phyloP scores from a whole-genome alignment of 2,888 invertebrate species.

The Rosalia funebris region DNA sequence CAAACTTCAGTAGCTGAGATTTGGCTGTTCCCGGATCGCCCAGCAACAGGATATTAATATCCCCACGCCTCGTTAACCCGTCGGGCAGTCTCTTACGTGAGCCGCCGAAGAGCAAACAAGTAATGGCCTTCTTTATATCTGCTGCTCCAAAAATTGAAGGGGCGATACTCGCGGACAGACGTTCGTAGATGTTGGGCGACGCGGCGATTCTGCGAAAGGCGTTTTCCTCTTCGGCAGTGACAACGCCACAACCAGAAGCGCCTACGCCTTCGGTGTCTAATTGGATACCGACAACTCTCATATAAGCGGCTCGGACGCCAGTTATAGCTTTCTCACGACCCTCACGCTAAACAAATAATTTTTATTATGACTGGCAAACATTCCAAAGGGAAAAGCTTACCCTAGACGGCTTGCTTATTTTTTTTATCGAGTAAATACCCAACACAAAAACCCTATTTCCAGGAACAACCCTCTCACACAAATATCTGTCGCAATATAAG shows the following conservation, averaged over 20 bases:
- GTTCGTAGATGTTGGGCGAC: constrained; percentile 87
- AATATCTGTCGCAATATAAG: constrained; percentile 90
- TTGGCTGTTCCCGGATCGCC: constrained; percentile 99
- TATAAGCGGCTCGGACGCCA: constrained; percentile 93
- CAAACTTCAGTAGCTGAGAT: constrained; percentile 96
- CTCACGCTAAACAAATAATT: constrained; percentile 67
- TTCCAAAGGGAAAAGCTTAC: too few species aligned
- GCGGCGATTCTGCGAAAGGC: constrained; percentile 85
- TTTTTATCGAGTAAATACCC: constrained; percentile 97
- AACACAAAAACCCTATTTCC: constrained; percentile 93
- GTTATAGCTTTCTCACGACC: constrained; percentile 82
- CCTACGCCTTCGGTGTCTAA: constrained; percentile 85
- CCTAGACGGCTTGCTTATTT: constrained; percentile 73
- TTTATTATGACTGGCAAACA: too few species aligned
- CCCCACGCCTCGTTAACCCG: constrained; percentile 93
- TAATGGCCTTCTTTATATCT: constrained; percentile 97
- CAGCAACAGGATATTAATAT: constrained; percentile 92
- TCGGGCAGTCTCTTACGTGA: constrained; percentile 86
- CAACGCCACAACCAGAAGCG: constrained; percentile 67
- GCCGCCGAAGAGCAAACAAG: constrained; percentile 94
- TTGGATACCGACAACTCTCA: constrained; percentile 92
- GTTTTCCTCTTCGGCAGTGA: constrained; percentile 80
- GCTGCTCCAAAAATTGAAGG: constrained; percentile 95
- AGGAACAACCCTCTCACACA: constrained; percentile 95
- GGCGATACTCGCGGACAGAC: constrained; percentile 89